These are phyloP conservation scores for Epizoanthus rinbou DNA, from an alignment of 92 coral and sea anemone genomes.

Conservation along the genomic window DNA sequence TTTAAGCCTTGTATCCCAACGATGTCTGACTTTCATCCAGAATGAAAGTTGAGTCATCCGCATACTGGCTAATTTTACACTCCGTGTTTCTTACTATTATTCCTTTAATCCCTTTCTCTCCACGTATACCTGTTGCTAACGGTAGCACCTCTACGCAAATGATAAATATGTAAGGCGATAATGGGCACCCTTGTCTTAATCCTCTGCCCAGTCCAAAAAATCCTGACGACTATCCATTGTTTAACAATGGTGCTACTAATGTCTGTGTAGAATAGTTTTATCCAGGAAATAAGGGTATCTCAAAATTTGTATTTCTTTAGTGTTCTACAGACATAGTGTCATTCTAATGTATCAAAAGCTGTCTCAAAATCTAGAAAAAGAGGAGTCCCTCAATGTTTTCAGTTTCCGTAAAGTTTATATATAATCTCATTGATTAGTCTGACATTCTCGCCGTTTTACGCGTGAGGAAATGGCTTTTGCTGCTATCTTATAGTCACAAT, in stretches of 20 bases:
- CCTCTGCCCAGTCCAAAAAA: conserved; percentile 37
- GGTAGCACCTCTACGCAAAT: conserved; percentile 37
- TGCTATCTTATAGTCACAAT: no score
- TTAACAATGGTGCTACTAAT: background rate
- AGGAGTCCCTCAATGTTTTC: no score
- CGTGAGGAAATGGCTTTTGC: no score
- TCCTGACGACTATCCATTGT: conserved; percentile 4
- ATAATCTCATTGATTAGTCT: no score
- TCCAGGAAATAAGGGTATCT: background rate
- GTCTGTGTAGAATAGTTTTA: background rate
- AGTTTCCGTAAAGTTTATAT: no score
- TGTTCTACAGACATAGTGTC: background rate
- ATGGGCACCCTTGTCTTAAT: conserved; percentile 45
- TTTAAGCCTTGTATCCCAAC: background rate
- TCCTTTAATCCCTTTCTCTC: conserved; percentile 7
- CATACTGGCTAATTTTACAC: conserved; percentile 43
- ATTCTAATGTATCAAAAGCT: background rate
- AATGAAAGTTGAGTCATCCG: conserved; percentile 40
- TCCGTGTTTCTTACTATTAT: conserved; percentile 7
- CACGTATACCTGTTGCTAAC: conserved; percentile 31
- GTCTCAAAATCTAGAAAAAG: background rate
- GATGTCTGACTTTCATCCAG: conserved; percentile 27
- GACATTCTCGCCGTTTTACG: no score
- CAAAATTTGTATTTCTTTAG: background rate
- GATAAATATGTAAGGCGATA: conserved; percentile 47